Percentiles rank a stretch among this genome's conserved stretches.
Evolutionary conservation across 1,140 invertebrate species (phyloP).

Genomic region (Ruditapes philippinarum): DNA sequence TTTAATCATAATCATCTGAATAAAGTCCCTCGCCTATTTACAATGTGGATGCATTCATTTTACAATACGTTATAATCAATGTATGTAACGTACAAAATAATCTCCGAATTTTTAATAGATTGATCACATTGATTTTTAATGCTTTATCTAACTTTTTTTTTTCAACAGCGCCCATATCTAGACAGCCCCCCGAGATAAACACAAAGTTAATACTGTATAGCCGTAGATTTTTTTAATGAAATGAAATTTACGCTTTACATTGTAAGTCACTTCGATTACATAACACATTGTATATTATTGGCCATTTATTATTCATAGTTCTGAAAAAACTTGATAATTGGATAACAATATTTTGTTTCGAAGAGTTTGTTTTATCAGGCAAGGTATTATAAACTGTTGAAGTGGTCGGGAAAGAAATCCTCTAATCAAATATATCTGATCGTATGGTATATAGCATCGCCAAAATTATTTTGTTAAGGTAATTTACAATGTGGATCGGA

Average conservation of each 20-base stretch:
- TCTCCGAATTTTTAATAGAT: background rate
- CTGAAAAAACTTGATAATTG: no score
- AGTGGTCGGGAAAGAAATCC: background rate
- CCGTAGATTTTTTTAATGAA: background rate
- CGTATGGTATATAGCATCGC: background rate
- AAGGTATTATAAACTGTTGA: background rate
- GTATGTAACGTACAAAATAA: background rate
- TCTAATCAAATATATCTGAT: background rate
- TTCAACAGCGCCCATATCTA: background rate
- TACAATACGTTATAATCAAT: no score
- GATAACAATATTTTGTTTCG: no score
- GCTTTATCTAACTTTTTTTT: background rate
- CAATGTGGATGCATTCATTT: no score
- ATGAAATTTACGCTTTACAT: no score
- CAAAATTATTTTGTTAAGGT: background rate
- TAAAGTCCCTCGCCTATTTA: no score
- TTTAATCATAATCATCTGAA: no score
- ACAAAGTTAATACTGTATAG: background rate
- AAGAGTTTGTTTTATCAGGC: background rate
- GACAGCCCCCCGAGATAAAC: background rate
- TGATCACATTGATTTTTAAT: background rate
- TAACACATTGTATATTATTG: no score
- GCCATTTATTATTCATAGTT: no score
- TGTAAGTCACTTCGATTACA: no score
- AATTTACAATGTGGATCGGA: background rate